Evolutionary conservation across 2,113 vertebrate genomes (phyloP).

Genomic region (Pangasianodon gigas): DNA sequence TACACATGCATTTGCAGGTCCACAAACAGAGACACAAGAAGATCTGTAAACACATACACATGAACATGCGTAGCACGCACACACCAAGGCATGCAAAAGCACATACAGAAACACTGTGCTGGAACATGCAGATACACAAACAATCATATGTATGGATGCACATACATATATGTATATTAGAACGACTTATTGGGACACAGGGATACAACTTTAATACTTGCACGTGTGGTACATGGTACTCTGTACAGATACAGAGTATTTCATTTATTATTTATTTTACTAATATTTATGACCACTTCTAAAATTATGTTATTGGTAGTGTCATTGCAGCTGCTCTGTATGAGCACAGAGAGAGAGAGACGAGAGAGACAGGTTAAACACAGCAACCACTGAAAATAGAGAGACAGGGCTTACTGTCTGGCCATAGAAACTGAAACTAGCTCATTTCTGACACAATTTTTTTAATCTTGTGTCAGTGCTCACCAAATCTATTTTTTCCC

Average conservation of each 20-base stretch:
- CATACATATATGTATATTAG: background rate
- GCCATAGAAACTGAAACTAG: background rate
- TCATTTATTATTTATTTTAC: background rate
- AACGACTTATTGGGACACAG: background rate
- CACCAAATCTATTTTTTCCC: background rate
- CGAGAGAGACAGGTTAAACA: background rate
- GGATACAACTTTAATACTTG: background rate
- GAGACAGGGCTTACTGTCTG: background rate
- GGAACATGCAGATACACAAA: slow-evolving; percentile 3
- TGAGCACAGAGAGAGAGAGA: background rate
- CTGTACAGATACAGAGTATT: background rate
- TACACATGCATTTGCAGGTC: background rate
- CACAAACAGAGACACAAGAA: background rate
- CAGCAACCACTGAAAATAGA: background rate
- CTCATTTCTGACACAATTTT: background rate
- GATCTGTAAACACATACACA: background rate
- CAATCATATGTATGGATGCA: background rate
- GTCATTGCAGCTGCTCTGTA: background rate
- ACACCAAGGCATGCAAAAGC: background rate
- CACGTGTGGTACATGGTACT: background rate
- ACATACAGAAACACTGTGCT: background rate
- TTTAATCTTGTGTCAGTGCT: background rate
- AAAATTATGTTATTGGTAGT: background rate
- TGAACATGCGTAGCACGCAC: background rate
- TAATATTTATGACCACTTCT: background rate